These are phyloP conservation scores for Agrilus biguttatus DNA, from an alignment of 2,888 invertebrate species.

Conservation along the genomic window DNA sequence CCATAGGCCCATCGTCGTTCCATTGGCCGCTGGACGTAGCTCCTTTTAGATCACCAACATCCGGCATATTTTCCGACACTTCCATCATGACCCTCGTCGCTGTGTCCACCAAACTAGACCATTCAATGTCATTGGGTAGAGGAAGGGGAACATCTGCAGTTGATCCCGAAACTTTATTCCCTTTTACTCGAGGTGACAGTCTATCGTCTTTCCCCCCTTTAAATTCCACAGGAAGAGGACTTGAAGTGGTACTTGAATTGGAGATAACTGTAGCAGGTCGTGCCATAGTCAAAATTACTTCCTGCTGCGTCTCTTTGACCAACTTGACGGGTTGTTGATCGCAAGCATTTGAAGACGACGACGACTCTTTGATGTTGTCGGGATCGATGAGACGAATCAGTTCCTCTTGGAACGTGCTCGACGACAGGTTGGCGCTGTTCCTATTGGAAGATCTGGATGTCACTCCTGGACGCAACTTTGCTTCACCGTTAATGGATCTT, in stretches of 20 bases:
- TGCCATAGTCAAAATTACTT: conserved; percentile 49
- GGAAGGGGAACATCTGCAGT: conserved; percentile 33
- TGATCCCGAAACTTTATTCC: conserved; percentile 18
- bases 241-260: conserved; percentile 43
- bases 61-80: conserved; percentile 11
- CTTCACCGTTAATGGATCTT: conserved; percentile 41
- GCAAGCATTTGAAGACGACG: conserved; percentile 8
- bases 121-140: conserved; percentile 58
- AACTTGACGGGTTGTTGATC: conserved; percentile 7
- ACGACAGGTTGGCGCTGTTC: conserved; percentile 44
- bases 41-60: conserved; percentile 15
- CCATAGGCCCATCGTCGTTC: conserved; percentile 29
- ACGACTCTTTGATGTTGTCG: conserved; percentile 38
- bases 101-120: conserved; percentile 68
- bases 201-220: conserved; percentile 42
- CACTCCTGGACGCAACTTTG: conserved; percentile 38
- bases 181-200: conserved; percentile 28
- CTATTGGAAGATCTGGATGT: conserved; percentile 36
- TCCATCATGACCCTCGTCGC: conserved; percentile 46
- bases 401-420: conserved; percentile 66
- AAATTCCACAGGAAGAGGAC: conserved; percentile 40
- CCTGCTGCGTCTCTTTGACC: conserved; percentile 29
- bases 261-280: conserved; percentile 51
- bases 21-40: conserved; percentile 16
- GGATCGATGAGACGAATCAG: conserved; percentile 71